Conservation (phyloP, 2,113 vertebrate species). For the Corythoichthys haematopterus region DNA sequence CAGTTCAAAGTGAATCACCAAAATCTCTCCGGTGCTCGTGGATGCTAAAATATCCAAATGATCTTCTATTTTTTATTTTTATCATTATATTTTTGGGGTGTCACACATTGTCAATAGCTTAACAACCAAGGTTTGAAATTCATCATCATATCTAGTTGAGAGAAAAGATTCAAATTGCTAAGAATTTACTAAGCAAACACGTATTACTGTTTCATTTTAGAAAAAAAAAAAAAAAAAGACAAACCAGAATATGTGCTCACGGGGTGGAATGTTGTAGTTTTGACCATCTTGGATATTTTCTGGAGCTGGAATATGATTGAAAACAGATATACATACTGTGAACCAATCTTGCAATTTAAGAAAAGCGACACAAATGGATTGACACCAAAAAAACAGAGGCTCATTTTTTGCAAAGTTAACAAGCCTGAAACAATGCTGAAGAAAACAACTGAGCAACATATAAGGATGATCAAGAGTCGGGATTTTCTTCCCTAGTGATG, state of each 20-base stretch:
- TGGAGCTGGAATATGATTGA: not conserved
- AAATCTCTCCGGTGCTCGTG: not conserved
- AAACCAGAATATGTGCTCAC: not conserved
- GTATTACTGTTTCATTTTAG: not conserved
- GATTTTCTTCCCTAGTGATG: not conserved
- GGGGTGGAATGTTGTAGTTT: not conserved
- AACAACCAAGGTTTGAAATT: not conserved
- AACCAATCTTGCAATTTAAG: not conserved
- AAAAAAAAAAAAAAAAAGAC: not conserved
- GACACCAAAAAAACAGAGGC: not conserved
- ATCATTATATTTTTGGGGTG: too few relatives aligned
- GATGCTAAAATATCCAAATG: not conserved
- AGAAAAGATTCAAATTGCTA: not conserved
- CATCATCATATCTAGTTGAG: not conserved
- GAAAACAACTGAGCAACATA: not conserved
- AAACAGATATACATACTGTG: constrained; percentile 3
- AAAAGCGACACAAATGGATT: constrained; percentile 7
- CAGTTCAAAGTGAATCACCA: not conserved
- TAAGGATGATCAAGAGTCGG: not conserved
- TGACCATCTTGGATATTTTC: not conserved
- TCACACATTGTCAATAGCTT: not conserved
- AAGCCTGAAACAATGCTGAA: not conserved
- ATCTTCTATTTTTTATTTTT: too few relatives aligned
- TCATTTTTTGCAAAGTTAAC: not conserved
- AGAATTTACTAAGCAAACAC: not conserved